Percentiles rank a stretch among this genome's conserved stretches.
These are phyloP conservation scores for Spilosoma lubricipeda DNA, from an alignment of 2,888 invertebrate species.

Conservation along the genomic window DNA sequence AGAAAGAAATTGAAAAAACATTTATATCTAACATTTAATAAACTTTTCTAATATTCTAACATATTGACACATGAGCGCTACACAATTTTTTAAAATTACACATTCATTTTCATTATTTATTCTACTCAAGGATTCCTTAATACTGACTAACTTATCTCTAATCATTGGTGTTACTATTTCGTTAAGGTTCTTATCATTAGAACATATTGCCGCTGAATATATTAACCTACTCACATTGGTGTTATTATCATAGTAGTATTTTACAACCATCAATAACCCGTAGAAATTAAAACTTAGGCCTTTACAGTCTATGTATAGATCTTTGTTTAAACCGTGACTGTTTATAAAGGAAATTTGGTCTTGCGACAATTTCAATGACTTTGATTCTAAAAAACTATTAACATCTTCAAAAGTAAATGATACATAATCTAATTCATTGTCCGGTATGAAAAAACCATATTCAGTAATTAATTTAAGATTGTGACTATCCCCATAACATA, in stretches of 20 bases:
- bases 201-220: constrained; percentile 79
- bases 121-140: constrained; percentile 68
- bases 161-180: constrained; percentile 75
- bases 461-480: constrained; percentile 93
- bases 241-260: constrained; percentile 75
- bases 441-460: constrained; percentile 93
- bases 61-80: constrained; percentile 80
- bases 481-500: constrained; percentile 94
- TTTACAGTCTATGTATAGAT: constrained; percentile 87
- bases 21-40: constrained; percentile 78
- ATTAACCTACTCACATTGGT: constrained; percentile 77
- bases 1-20: constrained; percentile 1
- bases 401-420: constrained; percentile 86
- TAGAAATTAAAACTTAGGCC: constrained; percentile 90
- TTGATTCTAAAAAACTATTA: constrained; percentile 70
- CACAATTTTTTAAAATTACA: constrained; percentile 77
- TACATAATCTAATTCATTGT: constrained; percentile 90
- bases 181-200: constrained; percentile 72
- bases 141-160: constrained; percentile 62
- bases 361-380: constrained; percentile 75
- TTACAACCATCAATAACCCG: constrained; percentile 79
- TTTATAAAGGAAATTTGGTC: constrained; percentile 88
- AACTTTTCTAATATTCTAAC: constrained; percentile 81
- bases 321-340: constrained; percentile 86
- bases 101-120: constrained; percentile 63